A percentile compares a stretch with the other conserved stretches of the same genome.
phyloP scores from a whole-genome alignment of 2,888 invertebrate species.

The Zygothrica quintamaculata region DNA sequence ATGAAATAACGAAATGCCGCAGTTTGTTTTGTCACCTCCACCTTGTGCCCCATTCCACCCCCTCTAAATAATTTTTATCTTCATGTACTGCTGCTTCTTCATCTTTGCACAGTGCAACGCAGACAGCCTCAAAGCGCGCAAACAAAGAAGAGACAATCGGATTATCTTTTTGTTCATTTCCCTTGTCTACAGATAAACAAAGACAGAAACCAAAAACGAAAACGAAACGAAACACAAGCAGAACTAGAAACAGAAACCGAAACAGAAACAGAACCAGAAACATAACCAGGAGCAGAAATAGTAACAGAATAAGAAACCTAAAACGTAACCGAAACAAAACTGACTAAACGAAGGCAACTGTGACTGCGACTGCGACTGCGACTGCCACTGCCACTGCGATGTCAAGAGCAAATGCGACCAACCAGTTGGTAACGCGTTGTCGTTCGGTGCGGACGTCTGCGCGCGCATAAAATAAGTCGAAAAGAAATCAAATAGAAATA shows the following conservation, averaged over 20 bases:
- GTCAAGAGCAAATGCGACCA: conserved; percentile 11
- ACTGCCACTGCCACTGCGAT: too few species aligned
- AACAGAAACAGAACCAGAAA: conserved; percentile 1
- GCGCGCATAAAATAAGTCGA: conserved; percentile 28
- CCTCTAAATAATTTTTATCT: conserved; percentile 17
- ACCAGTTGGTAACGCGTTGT: conserved; percentile 49
- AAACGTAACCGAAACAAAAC: conserved; percentile 17
- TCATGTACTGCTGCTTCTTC: conserved; percentile 21
- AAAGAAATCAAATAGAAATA: not conserved
- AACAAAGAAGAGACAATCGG: conserved; percentile 32
- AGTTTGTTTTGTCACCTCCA: conserved; percentile 15
- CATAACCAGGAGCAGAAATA: conserved; percentile 14
- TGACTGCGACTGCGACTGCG: too few species aligned
- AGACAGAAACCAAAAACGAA: conserved; percentile 18
- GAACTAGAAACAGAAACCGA: conserved; percentile 29
- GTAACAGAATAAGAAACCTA: conserved; percentile 10
- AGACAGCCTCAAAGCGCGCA: conserved; percentile 29
- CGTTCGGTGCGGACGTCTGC: conserved; percentile 57
- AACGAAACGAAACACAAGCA: conserved; percentile 9
- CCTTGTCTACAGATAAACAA: conserved; percentile 17
- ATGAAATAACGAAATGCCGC: conserved; percentile 16
- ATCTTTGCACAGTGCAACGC: conserved; percentile 58
- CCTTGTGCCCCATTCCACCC: not conserved
- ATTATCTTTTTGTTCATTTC: conserved; percentile 35
- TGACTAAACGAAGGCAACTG: too few species aligned